Base-by-base conservation (phyloP, 2,113 vertebrate species). In the Oncorhynchus kisutch region DNA sequence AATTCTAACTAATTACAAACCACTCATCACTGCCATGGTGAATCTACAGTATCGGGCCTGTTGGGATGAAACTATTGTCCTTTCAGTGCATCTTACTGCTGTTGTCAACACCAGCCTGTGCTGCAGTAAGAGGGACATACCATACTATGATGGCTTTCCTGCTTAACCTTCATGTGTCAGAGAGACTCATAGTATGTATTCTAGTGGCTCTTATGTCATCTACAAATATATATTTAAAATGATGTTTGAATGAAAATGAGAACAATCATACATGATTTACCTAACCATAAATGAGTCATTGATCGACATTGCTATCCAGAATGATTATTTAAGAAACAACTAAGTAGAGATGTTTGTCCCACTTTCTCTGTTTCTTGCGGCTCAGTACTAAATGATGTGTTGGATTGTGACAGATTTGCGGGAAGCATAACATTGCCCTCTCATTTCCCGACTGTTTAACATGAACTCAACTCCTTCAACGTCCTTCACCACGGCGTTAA, bases 1-100 rank as follows among this genome's bases (percentile, higher is more conserved):
- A 76, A 89, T 93, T 93, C 91, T 85, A 83, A 79, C 83, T 91
- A 91, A 93, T 92, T 90, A 91, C 85, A 64, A 78, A 76, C 79
- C 79, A 75, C 22, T 82, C 78, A 75, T 80, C 67, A 80, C 75
- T 76, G 71, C 74, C 57, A 71, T 8, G 13, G 16, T 2, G 31
- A 65, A 13, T 7, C 22, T 67, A 27, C 64, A 25, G 68, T 70
- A 73, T 13, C 16, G 18, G 24, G 16, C 9, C 16, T 7, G 22
- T 73, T n/a, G 31, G 45, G 62, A 77, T 69, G 34, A 64, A 67
- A 16, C 14, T 9, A 45, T 4, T 54, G 11, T 13, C 12, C 4
- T 57, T 62, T 74, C 51, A 34, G 25, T 73, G 27, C 31, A 74
- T 39, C 54, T 34, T 75, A 73, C 12, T 65, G 12, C 24, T 27